Base-by-base conservation (phyloP, 2,888 invertebrate genomes). In the Sisyra nigra region DNA sequence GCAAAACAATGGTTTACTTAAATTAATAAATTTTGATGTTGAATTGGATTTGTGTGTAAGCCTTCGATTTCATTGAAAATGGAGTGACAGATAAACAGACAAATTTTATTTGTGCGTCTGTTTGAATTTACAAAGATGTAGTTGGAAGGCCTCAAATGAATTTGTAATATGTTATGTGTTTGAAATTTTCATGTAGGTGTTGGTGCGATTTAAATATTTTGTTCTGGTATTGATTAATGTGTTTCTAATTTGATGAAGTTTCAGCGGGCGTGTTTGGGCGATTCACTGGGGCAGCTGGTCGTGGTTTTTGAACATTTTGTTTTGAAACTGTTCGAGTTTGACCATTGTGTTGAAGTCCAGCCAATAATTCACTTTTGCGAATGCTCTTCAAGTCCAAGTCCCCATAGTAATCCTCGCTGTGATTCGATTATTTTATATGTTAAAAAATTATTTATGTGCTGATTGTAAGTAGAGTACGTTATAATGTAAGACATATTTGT, bases 321-420 rank as follows among this genome's bases (percentile, higher is more conserved):
- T 17, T 7, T 35, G 47, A 59, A 63, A 59, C 61, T 55, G 40
- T 61, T 64, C 57, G 72, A 72, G 61, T 60, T 54, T 70, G 68
- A 54, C 75, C 72, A 54, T 71, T 69, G 60, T 68, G 68, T 56
- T 75, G 72, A 57, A 84, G 72, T 55, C 88, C 88, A 57, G 85
- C 75, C 61, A 86, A 75, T 55, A 88, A 77, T 68, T 91, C 89
- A 68, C 86, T 86, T 77, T 91, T 91, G 69, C 87, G 80, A 77
- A 89, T 86, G 69, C 80, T 76, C 80, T 91, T 91, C 74, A 91
- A 72, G 69, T 91, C 91, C 79, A 89, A 69, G 67, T 89, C 89
- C 54, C 91, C 91, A 62, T 91, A 91, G 78, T 91, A 91, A 80
- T 91, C 89, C 77, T 91, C 89, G 74, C 91, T 89, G 84, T 73